phyloP scores from a whole-genome alignment of 2,113 vertebrate genomes.

The Arvicanthis niloticus region DNA sequence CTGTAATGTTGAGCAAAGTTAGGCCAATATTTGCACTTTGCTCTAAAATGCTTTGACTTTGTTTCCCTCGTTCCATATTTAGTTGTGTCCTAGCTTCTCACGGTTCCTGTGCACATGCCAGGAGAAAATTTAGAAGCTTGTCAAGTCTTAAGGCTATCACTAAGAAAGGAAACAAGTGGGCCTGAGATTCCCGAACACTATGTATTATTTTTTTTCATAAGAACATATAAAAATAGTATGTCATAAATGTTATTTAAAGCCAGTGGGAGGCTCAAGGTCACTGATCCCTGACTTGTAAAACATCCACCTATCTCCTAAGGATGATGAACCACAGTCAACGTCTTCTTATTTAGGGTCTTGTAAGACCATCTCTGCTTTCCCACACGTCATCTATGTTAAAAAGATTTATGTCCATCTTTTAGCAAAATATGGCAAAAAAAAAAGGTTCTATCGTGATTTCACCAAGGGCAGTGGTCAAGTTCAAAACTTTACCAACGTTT shows the following conservation, averaged over 20 bases:
- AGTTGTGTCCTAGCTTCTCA: background rate
- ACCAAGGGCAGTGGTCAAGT: background rate
- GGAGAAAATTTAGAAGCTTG: conserved; percentile 30
- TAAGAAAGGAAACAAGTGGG: conserved; percentile 35
- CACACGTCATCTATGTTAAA: background rate
- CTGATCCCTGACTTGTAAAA: background rate
- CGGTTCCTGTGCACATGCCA: background rate
- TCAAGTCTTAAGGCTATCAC: background rate
- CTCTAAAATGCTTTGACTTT: conserved; percentile 48
- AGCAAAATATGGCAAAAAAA: conserved; percentile 13
- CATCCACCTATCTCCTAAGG: background rate
- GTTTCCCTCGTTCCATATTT: background rate
- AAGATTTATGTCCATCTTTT: background rate
- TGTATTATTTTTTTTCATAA: background rate
- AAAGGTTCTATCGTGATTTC: background rate
- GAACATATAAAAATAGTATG: conserved; percentile 24
- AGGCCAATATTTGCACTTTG: conserved; percentile 38
- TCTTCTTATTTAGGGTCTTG: background rate
- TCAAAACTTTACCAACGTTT: background rate
- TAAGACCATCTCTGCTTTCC: background rate
- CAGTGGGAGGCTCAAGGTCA: background rate
- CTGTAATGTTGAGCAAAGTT: background rate
- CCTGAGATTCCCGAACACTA: background rate
- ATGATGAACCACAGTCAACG: background rate
- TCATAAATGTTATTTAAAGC: conserved; percentile 27